Evolutionary conservation across 2,888 invertebrate species (phyloP).

Genomic region (Papilio protenor): DNA sequence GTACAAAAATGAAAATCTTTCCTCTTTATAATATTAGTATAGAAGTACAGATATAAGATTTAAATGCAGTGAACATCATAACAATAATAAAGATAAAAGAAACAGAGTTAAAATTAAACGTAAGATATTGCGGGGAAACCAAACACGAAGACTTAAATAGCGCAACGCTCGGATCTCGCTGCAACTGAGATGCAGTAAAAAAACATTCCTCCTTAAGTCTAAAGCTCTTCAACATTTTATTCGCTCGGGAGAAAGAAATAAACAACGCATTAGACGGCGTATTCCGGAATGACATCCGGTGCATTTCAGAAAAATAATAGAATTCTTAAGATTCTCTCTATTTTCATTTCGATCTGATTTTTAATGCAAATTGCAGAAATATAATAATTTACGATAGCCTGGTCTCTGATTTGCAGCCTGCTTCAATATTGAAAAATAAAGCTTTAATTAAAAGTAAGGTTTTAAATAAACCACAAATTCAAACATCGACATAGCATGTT

Average conservation of each 20-base stretch:
- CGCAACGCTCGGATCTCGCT: constrained; percentile 13
- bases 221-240: constrained; percentile 28
- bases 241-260: constrained; percentile 26
- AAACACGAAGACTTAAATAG: constrained; percentile 24
- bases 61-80: neutral
- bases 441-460: too few species aligned
- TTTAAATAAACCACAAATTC: too few species aligned
- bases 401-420: neutral
- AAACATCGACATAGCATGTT: too few species aligned
- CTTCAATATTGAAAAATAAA: neutral
- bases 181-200: constrained; percentile 23
- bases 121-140: constrained; percentile 24
- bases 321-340: constrained; percentile 8
- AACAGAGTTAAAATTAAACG: constrained; percentile 13
- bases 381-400: neutral
- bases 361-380: neutral
- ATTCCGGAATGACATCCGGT: constrained; percentile 10
- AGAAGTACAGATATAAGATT: neutral
- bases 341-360: neutral
- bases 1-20: too few species aligned
- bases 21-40: too few species aligned
- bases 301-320: constrained; percentile 10
- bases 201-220: constrained; percentile 26
- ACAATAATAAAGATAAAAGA: constrained; percentile 9
- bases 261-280: constrained; percentile 21